A percentile compares a stretch with the other conserved stretches of the same genome.
Evolutionary conservation across 1,140 invertebrate genomes (phyloP).

Genomic region (Chironomus tepperi): DNA sequence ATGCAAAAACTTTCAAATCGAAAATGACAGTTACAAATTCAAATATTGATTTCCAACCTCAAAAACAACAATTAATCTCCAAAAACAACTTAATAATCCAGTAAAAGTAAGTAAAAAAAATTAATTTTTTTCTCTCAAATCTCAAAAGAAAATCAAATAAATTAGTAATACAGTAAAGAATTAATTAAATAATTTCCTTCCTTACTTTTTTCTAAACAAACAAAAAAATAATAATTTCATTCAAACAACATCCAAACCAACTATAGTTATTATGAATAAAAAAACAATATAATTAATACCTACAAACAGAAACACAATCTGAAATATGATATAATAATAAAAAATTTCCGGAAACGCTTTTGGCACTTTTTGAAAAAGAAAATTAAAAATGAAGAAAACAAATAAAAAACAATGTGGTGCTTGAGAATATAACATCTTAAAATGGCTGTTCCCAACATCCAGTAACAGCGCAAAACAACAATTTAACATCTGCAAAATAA

Average conservation of each 20-base stretch:
- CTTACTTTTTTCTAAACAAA: too few species aligned
- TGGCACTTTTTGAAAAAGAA: constrained; percentile 20
- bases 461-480: not conserved
- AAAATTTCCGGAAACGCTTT: not conserved
- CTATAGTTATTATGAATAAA: not conserved
- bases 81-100: not conserved
- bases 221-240: not conserved
- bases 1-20: too few species aligned
- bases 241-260: not conserved
- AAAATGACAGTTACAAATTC: too few species aligned
- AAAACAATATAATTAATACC: not conserved
- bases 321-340: not conserved
- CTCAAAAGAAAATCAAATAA: not conserved
- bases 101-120: not conserved
- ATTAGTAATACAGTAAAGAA: not conserved
- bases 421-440: constrained; percentile 11
- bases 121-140: too few species aligned
- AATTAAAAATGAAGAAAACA: not conserved
- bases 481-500: constrained; percentile 14
- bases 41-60: too few species aligned
- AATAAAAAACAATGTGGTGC: not conserved
- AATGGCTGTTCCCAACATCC: not conserved
- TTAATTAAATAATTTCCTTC: too few species aligned
- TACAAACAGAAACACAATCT: not conserved
- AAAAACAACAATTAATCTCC: too few species aligned